Evolutionary conservation across 2,113 vertebrate genomes (phyloP), one percentile per base, ranked within the genome.

Genomic region (Istiophorus platypterus): DNA sequence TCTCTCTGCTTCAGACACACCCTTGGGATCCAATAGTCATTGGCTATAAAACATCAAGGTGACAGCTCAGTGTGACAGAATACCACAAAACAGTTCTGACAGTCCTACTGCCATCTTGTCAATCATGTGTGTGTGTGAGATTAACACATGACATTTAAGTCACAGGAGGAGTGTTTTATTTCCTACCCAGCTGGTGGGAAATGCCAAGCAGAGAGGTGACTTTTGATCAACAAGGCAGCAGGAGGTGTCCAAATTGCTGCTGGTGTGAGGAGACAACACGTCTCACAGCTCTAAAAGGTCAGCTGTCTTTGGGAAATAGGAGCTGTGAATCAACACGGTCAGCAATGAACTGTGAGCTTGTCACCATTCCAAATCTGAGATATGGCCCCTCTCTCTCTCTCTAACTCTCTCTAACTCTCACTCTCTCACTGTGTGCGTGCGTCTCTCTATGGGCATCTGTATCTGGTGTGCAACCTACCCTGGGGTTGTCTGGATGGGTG

Each of bases 401-500:
- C 4, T 58, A 1, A 29, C n/a, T 52, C 22, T 54, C 12, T 65
- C 20, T 1, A n/a, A 2, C 42, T 61, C 5, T 61, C 31, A 34
- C 37, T 63, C 20, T 54, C 18, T 51, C 7, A 61, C 17, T 1
- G 26, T 11, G 6, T 15, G 45, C 20, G 37, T 34, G 57, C 31
- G 17, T 57, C 29, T 84, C n/a, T 70, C 34, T 69, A 5, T 5
- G 5, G 26, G 13, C 26, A 18, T 42, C 3, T 26, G 0, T 47
- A 0, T 42, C n/a, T 75, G 61, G 14, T 31, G 78, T 74, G 37
- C 27, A 47, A 78, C 96, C 84, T 94, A 99, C 98, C 98, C 93
- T 96, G 93, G 8, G 97, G 98, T 90, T 99, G 98, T 81, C 98
- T 95, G 82, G 97, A 99, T 0, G 98, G 98, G 92, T 99, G 98